Base-by-base conservation (phyloP, 92 coral and sea anemone species). In the Porites cylindrica region DNA sequence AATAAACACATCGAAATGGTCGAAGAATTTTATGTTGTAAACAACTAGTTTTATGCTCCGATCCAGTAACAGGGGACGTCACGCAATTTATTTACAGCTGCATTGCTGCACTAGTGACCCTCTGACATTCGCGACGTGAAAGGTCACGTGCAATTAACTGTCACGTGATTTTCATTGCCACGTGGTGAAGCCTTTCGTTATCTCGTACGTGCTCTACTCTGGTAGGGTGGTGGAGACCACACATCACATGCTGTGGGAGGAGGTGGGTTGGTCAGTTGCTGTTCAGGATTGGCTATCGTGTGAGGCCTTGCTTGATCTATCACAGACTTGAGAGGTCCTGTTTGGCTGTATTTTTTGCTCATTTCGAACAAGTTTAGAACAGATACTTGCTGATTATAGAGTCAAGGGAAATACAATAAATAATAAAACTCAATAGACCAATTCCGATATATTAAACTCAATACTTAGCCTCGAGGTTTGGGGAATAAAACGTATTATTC, bases 331-430 rank as follows among this genome's bases (percentile, higher is more conserved):
- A 75, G 78, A 19, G 93, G 88, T 47, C 93, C 96, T 51, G 92
- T 82, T 29, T 89, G 90, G 61, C 86, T 77, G 85, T 84, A 91
- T 51, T 89, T 88, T 76, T 91, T 89, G 51, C 99, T 93, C 85
- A 91, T 85, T 64, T 96, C 96, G 80, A 95, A 95, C 10, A 96
- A 85, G 82, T 96, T 96, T 66, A 96, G 93, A 77, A 96, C 96
- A 21, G 99, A 94, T 20, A 92, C 86, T 84, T 90, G 95, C 99
- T 96, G 87, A 21, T 6, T 23, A 64, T 47, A 72, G 3, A 79
- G 88, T 90, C 72, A 90, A 86, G 91, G 91, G 60, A 77, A 68
- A 61, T 1, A 8, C 8, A 17, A 61, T 52, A 18, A 38, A 70
- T 7, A 23, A 9, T 50, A 70, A 1, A 14, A 68, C 14, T 68